Conservation (phyloP, 2,113 vertebrate species). For the Tinamus guttatus region DNA sequence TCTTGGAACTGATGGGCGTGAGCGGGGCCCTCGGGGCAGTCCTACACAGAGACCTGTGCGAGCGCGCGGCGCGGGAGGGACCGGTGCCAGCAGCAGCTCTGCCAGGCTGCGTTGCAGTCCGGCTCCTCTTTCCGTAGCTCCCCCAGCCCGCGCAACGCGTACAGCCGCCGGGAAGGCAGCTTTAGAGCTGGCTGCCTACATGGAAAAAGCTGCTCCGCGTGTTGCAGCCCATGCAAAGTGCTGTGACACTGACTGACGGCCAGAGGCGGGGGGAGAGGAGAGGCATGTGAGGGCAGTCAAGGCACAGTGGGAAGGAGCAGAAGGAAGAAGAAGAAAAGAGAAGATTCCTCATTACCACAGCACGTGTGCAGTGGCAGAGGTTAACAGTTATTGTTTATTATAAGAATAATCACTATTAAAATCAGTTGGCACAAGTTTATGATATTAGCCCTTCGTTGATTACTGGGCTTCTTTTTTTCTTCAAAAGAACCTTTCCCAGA, state of each 20-base stretch:
- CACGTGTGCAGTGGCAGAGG: rapidly evolving
- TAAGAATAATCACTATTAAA: neutral
- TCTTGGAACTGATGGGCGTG: neutral
- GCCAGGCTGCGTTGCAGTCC: conserved; percentile 30
- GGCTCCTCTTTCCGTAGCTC: neutral
- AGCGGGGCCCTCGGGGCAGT: conserved; percentile 15
- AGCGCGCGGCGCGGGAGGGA: neutral
- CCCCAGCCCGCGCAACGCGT: conserved; percentile 35
- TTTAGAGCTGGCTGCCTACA: conserved; percentile 19
- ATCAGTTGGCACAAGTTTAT: neutral
- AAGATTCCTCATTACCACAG: neutral
- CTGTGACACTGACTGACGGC: conserved; percentile 35
- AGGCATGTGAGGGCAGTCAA: neutral
- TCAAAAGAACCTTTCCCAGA: conserved; percentile 22
- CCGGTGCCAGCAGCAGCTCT: neutral
- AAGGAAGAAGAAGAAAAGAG: neutral
- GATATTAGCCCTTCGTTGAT: neutral
- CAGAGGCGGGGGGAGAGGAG: neutral
- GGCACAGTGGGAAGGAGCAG: neutral
- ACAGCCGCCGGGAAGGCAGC: conserved; percentile 34
- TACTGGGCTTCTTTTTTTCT: neutral
- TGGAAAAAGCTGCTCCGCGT: conserved; percentile 18
- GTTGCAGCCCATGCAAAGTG: neutral
- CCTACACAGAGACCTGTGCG: too few relatives aligned
- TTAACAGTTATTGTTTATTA: neutral